Conservation (phyloP, 2,113 vertebrate species). For the Zootoca vivipara region DNA sequence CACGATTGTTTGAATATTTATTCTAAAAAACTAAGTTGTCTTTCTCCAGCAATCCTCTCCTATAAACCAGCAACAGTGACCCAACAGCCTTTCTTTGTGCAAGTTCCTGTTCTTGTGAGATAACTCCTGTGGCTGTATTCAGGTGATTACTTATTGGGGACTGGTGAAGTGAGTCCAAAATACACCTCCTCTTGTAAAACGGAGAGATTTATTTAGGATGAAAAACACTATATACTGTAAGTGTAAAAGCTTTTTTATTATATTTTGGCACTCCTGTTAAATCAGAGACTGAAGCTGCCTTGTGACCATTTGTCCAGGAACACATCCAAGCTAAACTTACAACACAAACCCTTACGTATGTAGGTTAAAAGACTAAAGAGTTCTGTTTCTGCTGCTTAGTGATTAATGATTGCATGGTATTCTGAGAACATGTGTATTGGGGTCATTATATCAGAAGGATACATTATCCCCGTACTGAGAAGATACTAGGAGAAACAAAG, state of each 20-base stretch:
- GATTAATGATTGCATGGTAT: neutral
- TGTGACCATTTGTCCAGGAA: conserved; percentile 23
- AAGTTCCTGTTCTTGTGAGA: conserved; percentile 1
- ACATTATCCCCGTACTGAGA: neutral
- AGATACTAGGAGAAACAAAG: neutral
- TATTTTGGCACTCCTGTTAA: conserved; percentile 43
- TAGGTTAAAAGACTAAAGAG: conserved; percentile 8
- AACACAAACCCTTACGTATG: neutral
- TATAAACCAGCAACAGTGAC: neutral
- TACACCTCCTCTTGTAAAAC: neutral
- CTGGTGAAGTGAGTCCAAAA: neutral
- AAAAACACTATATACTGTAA: neutral
- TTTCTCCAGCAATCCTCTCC: neutral
- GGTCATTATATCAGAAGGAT: conserved; percentile 9
- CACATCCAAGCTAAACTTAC: conserved; percentile 41
- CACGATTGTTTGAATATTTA: too few species aligned
- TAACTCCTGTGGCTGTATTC: neutral
- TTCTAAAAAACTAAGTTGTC: neutral
- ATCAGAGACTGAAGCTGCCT: conserved; percentile 19
- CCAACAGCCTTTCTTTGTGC: neutral
- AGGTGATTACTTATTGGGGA: neutral
- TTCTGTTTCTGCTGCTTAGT: neutral
- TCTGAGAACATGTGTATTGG: neutral
- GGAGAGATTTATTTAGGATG: neutral
- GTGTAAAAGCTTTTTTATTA: neutral